Base-by-base conservation (phyloP, 1,140 invertebrate genomes). In the Pachyrhynchus sulphureomaculatus region DNA sequence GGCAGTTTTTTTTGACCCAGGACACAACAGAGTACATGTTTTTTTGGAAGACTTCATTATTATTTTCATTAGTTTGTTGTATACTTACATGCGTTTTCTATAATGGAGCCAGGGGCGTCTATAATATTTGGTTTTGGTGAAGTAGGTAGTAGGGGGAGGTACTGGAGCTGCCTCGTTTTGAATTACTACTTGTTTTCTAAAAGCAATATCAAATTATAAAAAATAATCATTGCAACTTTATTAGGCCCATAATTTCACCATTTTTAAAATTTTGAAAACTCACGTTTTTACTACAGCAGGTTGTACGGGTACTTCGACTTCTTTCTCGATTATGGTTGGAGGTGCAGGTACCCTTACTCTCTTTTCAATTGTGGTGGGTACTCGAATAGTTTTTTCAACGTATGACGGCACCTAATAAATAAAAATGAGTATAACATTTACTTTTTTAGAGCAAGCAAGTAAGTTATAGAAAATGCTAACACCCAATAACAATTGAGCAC, bases 291-390 rank as follows among this genome's bases (percentile, higher is more conserved):
- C 21, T 15, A 48, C 34, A 21, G 55, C 53, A 10, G 44, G 23
- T 17, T 51, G 44, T 26, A 10, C 12, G 1, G 68, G 63, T 37
- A 56, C 48, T 17, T 61, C 61, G 24, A 70, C 57, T 34, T 48
- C 54, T 52, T 72, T 67, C 37, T 72, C 68, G 9, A 72, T 63
- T 42, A 72, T 39, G 2, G 65, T 70, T 12, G 70, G 70, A 32
- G 64, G 54, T 41, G 68, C 66, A 17, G 68, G 68, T 34, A 71
- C 69, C 32, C 62, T 55, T n/a, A 71, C 45, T 20, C 48, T 63
- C 49, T 69, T 74, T 47, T 74, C 71, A 10, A 70, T 68, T 33
- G 70, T 68, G 13, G 58, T 67, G 13, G 71, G 71, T 12, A 74
- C 72, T 45, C 65, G 66, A 24, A 73, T 63, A 23, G 65, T 56